Percentiles rank a stretch among this genome's conserved stretches.
Conservation (phyloP, 1,140 invertebrate species). For the Formica exsecta region DNA sequence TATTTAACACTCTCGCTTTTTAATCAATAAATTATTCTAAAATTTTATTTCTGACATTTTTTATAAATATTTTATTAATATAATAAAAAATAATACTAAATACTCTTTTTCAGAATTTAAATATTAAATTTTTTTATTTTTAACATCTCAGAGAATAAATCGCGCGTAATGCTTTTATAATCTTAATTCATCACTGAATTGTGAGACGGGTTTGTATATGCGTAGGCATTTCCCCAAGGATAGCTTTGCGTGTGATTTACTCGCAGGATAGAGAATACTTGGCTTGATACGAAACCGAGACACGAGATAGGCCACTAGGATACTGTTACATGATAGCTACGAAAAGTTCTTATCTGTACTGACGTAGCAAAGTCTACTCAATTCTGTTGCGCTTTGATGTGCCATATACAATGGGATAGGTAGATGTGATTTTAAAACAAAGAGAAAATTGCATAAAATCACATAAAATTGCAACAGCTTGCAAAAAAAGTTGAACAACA, state of each 20-base stretch:
- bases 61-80: background rate
- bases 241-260: slow-evolving; percentile 39
- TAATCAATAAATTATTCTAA: background rate
- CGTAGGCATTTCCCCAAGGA: slow-evolving; percentile 30
- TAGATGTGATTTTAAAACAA: slow-evolving; percentile 16
- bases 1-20: background rate
- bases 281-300: slow-evolving; percentile 35
- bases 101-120: background rate
- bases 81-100: slow-evolving; percentile 19
- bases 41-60: background rate
- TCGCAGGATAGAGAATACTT: slow-evolving; percentile 25
- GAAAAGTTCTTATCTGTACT: slow-evolving; percentile 53
- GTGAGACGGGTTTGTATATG: background rate
- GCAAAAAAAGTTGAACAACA: background rate
- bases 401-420: background rate
- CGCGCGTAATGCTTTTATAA: background rate
- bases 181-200: slow-evolving; percentile 1
- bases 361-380: slow-evolving; percentile 24
- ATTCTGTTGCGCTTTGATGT: slow-evolving; percentile 23
- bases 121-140: background rate
- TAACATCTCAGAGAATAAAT: background rate
- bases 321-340: slow-evolving; percentile 35
- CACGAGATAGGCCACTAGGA: slow-evolving; percentile 18
- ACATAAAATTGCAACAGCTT: background rate
- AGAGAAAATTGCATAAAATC: slow-evolving; percentile 40